Evolutionary conservation across 2,888 invertebrate species (phyloP), one percentile per base, ranked within the genome.

Genomic region (Quadroppia sp.): DNA sequence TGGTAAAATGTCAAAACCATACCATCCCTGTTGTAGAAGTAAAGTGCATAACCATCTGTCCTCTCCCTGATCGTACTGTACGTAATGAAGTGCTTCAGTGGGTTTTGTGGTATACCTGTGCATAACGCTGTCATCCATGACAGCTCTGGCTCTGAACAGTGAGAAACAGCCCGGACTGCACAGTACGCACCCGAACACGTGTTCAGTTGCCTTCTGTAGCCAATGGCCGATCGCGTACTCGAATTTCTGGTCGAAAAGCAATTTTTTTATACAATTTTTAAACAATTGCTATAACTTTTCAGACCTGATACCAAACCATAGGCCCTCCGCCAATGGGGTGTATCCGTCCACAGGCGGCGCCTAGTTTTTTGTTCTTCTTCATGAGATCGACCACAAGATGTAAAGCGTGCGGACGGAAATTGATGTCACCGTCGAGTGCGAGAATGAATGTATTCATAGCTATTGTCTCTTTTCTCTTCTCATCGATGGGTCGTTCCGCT

Each of bases 1-100:
- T 28, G 2, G 11, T 59, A 25, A 23, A 7, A 53, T 2, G 20
- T 23, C 67, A 42, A 1, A 96, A 17, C 28, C 97, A 78, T 97
- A 89, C 83, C 98, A 98, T 15, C 98, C 98, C 83, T 97, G 87
- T 84, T 99, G 98, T 11, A 99, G 86, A n/a, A 99, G 84, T 59
- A 99, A 85, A 0, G 98, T 99, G 81, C 98, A 98, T 74, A 99
- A 86, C 98, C 98, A 99, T 83, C 98, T 89, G 86, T 99, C 98
- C 85, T 99, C 98, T 61, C 96, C 85, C 80, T 85, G 85, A 80
- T 85, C 85, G 78, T 85, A 86, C 80, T 86, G 85, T 1, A 86
- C 85, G 78, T 82, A 85, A 78, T 85, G 85, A n/a, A 83, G 78
- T 2, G 77, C 75, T 64, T 78, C 78, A 75, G 86, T 85, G 0